Base-by-base conservation (phyloP, 1,140 invertebrate genomes). In the Vanessa atalanta region DNA sequence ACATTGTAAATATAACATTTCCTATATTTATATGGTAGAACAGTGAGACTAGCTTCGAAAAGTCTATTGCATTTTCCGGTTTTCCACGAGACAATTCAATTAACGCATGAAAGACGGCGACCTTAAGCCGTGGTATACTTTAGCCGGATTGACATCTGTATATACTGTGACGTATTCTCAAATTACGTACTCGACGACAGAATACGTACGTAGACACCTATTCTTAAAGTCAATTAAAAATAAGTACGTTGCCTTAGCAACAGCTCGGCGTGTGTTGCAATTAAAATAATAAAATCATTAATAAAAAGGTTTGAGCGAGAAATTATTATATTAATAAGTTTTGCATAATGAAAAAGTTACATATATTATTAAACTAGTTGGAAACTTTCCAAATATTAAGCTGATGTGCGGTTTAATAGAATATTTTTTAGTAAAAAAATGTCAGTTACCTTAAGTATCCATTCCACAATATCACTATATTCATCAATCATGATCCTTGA, bases 391-490 rank as follows among this genome's bases (percentile, higher is more conserved):
- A 74, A 74, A 70, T 50, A n/a, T 8, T 9, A 31, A 26, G 0
- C 23, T 8, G 5, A 5, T 55, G 15, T 31, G 20, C 15, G 53
- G 4, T 67, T 65, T 31, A 37, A 68, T 55, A 6, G 6, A 37
- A 13, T 47, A 57, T 26, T 68, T 55, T 57, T 65, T 26, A 37
- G 48, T 53, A 72, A 57, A 15, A 31, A 16, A 70, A 55, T 48
- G 47, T 50, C 26, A 60, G 20, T 48, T 89, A 90, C 88, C 88
- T 88, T 89, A n/a, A 88, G 50, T 65, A 90, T 79, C 84, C 85
- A 88, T 74, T 90, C 88, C 78, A 84, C 83, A 75, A 86, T 73
- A 65, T 84, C 83, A 61, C 66, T 76, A 73, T 86, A 83, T 26
- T 84, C 85, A 26, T 88, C 79, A 81, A 90, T 86, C 74, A 83